Conservation (phyloP, 2,113 vertebrate genomes). For the Pristiophorus japonicus region DNA sequence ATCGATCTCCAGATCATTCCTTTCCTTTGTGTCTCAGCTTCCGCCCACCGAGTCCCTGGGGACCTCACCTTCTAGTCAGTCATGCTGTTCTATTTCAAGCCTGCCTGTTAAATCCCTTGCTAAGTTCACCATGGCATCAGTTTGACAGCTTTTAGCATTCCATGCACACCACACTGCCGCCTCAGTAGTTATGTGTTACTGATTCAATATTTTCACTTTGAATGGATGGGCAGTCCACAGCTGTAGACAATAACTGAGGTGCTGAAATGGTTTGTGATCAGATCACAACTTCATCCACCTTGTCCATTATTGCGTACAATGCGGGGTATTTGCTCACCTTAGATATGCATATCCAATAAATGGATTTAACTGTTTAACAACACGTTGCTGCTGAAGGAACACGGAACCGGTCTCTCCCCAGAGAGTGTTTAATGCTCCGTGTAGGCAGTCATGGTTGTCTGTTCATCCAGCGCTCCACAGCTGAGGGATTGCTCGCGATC, state of each 20-base stretch:
- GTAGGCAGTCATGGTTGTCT: neutral
- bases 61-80: neutral
- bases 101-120: neutral
- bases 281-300: neutral
- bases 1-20: neutral
- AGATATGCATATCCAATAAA: neutral
- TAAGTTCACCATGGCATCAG: neutral
- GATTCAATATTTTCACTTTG: neutral
- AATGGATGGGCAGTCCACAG: neutral
- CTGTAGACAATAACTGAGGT: neutral
- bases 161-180: neutral
- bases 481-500: neutral
- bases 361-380: neutral
- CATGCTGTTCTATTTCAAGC: neutral
- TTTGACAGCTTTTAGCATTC: neutral
- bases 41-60: neutral
- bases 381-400: neutral
- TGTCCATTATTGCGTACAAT: neutral
- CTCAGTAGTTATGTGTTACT: neutral
- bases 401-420: too few species aligned
- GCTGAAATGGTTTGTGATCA: neutral
- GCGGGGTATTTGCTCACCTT: neutral
- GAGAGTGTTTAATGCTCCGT: neutral
- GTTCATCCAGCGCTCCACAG: neutral
- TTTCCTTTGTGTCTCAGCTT: neutral